Percentiles rank a stretch among this genome's conserved stretches.
phyloP scores from a whole-genome alignment of 2,797 vertebrate genomes.

The Peromyscus melanophrys region DNA sequence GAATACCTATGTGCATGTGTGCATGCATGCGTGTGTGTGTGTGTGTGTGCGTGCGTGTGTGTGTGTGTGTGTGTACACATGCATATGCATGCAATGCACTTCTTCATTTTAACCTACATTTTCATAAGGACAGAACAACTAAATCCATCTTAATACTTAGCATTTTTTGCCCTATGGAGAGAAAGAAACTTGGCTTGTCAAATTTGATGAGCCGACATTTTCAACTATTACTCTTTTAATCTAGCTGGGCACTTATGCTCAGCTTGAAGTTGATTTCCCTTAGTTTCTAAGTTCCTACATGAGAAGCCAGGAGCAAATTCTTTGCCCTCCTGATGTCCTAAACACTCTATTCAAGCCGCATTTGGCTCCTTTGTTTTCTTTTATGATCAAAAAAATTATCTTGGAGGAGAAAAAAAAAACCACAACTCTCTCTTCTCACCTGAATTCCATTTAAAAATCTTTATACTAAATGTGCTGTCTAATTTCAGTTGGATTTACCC shows the following conservation, averaged over 20 bases:
- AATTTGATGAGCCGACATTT: conserved; percentile 59
- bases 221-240: conserved; percentile 20
- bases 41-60: too few species aligned
- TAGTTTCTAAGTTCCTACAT: background rate
- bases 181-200: background rate
- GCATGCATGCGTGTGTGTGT: background rate
- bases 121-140: conserved; percentile 23
- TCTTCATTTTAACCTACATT: conserved; percentile 9
- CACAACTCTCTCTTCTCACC: background rate
- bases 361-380: background rate
- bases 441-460: conserved; percentile 30
- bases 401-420: background rate
- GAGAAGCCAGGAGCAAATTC: background rate
- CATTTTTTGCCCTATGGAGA: background rate
- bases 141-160: conserved; percentile 44
- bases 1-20: background rate
- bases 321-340: background rate
- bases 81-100: background rate
- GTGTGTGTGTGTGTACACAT: too few species aligned
- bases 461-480: background rate
- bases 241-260: conserved; percentile 2
- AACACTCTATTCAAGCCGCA: background rate
- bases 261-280: conserved; percentile 51
- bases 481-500: background rate
- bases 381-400: background rate